Base-by-base conservation (phyloP, 1,140 invertebrate genomes). In the Drosophila aff. region DNA sequence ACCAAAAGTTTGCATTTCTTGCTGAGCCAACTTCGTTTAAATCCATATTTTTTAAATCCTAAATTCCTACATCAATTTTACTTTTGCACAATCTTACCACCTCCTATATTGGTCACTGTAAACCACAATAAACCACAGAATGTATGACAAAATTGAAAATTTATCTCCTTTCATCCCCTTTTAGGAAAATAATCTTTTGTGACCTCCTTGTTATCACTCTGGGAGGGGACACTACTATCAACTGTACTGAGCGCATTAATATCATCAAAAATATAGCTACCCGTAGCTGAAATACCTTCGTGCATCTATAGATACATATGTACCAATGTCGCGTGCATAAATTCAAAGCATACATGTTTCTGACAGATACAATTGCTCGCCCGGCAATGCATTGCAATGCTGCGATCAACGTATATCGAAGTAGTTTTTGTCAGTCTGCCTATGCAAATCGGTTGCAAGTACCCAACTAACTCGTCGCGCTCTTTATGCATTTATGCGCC, bases 391-490 rank as follows among this genome's bases (percentile, higher is more conserved):
- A 23, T 23, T 23, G 23, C 23, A 23, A 23, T 26, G 53, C 18
- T 58, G 26, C 50, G 52, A 59, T 36, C 67, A 43, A 36, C 46
- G 69, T 53, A 52, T 59, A 73, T 60, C 60, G 53, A 73, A 36
- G 66, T 50, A 21, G 28, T 44, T 65, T 63, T 60, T 55, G 52
- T 55, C 41, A 50, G 26, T 59, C 46, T 36, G 61, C 53, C 71
- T 81, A 89, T 87, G 84, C 84, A 87, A 87, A 87, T 89, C 40
- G 36, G 47, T 67, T 49, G 64, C 76, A 79, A 86, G 81, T 81
- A 76, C 47, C 76, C 71, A 68, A 76, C 66, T 52, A 79, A 62
- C 78, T 79, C 52, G 59, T 49, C 60, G 81, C 53, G 31, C 58
- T 64, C 66, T 74, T 78, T 66, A 89, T 87, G 84, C 64, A 87